These are phyloP conservation scores for Ophiothrix spiculata DNA, from an alignment of 35 echinoderm and acorn worm species.

Conservation along the genomic window DNA sequence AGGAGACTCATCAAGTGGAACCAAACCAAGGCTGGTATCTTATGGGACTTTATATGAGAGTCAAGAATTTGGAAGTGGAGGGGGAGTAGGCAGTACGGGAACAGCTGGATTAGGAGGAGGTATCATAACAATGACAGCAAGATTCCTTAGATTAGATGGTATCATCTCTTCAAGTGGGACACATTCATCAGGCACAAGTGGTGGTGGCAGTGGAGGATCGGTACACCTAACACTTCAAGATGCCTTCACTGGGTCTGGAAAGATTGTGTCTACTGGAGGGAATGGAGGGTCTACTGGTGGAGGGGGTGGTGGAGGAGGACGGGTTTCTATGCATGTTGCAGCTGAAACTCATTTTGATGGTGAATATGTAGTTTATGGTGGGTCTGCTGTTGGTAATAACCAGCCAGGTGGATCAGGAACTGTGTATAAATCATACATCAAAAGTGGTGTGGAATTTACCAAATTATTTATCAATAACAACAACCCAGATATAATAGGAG, in stretches of 20 bases:
- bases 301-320: slow-evolving; percentile 80
- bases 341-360: slow-evolving; percentile 53
- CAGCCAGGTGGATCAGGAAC: slow-evolving; percentile 74
- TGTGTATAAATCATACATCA: slow-evolving; percentile 23
- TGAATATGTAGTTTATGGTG: slow-evolving; percentile 44
- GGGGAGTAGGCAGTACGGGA: slow-evolving; percentile 35
- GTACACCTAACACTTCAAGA: slow-evolving; percentile 36
- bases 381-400: background rate
- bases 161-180: slow-evolving; percentile 57
- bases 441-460: slow-evolving; percentile 17
- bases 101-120: slow-evolving; percentile 71
- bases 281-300: slow-evolving; percentile 44
- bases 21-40: background rate
- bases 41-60: slow-evolving; percentile 75
- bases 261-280: slow-evolving; percentile 47
- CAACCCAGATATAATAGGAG: background rate
- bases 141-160: slow-evolving; percentile 63
- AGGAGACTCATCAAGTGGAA: slow-evolving; percentile 44
- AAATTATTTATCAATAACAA: slow-evolving; percentile 68
- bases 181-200: slow-evolving; percentile 12
- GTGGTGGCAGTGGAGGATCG: slow-evolving; percentile 87
- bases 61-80: slow-evolving; percentile 77
- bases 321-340: slow-evolving; percentile 37
- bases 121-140: slow-evolving; percentile 31
- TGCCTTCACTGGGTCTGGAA: slow-evolving; percentile 51